Conservation (phyloP, 2,888 invertebrate species). For the Morpho deidamia region DNA sequence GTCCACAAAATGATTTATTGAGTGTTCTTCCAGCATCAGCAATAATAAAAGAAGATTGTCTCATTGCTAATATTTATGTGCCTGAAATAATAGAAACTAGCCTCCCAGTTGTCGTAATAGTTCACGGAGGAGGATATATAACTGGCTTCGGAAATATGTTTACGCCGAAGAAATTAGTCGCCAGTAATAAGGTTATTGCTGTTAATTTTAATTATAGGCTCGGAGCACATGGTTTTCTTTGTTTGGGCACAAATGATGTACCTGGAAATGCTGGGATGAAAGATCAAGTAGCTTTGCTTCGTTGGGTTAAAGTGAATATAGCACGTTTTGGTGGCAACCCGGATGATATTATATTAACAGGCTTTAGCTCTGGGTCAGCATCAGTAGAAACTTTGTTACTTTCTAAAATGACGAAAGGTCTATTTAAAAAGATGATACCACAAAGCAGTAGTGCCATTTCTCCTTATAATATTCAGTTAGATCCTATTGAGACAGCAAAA, state of each 20-base stretch:
- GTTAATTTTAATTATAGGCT: constrained; percentile 51
- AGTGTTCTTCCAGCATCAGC: constrained; percentile 10
- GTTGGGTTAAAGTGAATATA: constrained; percentile 40
- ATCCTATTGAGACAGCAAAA: constrained; percentile 42
- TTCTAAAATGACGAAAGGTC: constrained; percentile 39
- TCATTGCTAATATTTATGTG: constrained; percentile 34
- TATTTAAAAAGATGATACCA: constrained; percentile 46
- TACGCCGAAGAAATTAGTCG: constrained; percentile 33
- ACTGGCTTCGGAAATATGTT: constrained; percentile 41
- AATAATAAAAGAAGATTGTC: constrained; percentile 31
- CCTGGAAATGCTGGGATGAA: constrained; percentile 44
- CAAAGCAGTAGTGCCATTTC: constrained; percentile 42
- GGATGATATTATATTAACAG: constrained; percentile 40
- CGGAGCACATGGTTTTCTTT: constrained; percentile 35
- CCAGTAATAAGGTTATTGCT: constrained; percentile 35
- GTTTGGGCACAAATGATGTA: constrained; percentile 33
- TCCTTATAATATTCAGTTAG: constrained; percentile 34
- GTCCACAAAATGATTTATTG: constrained; percentile 23
- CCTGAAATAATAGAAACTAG: constrained; percentile 30
- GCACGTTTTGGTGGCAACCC: constrained; percentile 40
- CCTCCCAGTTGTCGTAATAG: constrained; percentile 51
- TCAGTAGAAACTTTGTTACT: constrained; percentile 45
- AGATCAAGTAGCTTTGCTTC: constrained; percentile 37
- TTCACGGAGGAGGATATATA: constrained; percentile 63
- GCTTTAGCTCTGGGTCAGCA: constrained; percentile 48